Conservation (phyloP, 2,113 vertebrate species). For the Megaleporinus macrocephalus region DNA sequence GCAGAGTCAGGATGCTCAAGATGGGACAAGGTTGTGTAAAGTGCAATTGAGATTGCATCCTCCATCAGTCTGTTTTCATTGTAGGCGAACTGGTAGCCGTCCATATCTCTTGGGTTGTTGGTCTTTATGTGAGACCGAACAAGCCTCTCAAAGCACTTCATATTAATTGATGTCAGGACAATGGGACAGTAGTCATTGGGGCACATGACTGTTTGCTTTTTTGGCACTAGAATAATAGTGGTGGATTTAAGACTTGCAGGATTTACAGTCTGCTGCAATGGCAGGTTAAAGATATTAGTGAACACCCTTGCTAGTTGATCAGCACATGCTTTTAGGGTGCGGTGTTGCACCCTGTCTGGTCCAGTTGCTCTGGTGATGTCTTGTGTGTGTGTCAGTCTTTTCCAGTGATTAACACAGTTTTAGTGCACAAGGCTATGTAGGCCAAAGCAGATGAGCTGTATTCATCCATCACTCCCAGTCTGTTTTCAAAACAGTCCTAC, state of each 20-base stretch:
- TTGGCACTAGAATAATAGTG: no score
- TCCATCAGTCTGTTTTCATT: background rate
- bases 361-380: no score
- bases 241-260: no score
- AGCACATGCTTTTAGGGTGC: no score
- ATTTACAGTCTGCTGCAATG: background rate
- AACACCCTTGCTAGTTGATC: no score
- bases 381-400: no score
- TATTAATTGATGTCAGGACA: background rate
- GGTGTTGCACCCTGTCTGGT: no score
- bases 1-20: background rate
- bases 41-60: background rate
- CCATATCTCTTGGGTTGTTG: background rate
- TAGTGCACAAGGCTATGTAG: no score
- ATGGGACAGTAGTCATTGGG: background rate
- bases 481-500: no score
- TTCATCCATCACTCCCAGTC: no score
- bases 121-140: background rate
- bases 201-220: background rate
- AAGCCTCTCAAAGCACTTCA: background rate
- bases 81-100: background rate
- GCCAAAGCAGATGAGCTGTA: no score
- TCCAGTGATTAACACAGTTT: no score
- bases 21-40: background rate
- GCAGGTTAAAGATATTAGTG: background rate